Conservation (phyloP, 2,797 vertebrate species). For the Syndactyla subalaris region DNA sequence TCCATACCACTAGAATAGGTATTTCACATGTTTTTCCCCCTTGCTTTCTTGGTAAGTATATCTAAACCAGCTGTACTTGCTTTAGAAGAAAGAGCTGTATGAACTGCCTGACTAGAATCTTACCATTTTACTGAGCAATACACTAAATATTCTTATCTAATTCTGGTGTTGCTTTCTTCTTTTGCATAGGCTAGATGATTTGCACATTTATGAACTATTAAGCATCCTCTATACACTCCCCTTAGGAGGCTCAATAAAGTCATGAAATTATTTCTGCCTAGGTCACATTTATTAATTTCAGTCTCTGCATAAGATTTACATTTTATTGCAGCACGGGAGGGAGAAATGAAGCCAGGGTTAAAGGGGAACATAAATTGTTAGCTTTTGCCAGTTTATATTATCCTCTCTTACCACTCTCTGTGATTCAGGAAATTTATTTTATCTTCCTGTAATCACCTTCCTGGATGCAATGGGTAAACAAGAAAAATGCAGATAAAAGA, state of each 20-base stretch:
- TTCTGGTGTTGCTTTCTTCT: neutral
- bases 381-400: slow-evolving; percentile 30
- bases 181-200: slow-evolving; percentile 9
- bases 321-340: slow-evolving; percentile 39
- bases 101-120: neutral
- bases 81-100: neutral
- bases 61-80: neutral
- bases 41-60: neutral
- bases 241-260: slow-evolving; percentile 50
- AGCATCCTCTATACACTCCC: slow-evolving; percentile 22
- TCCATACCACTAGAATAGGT: neutral
- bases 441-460: slow-evolving; percentile 70
- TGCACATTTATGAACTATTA: slow-evolving; percentile 64
- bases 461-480: slow-evolving; percentile 62
- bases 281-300: slow-evolving; percentile 63
- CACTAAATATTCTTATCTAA: neutral
- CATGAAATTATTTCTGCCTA: slow-evolving; percentile 59
- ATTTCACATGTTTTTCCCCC: neutral
- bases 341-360: slow-evolving; percentile 50
- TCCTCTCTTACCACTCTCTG: neutral
- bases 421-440: slow-evolving; percentile 63
- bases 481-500: slow-evolving; percentile 70
- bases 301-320: slow-evolving; percentile 59
- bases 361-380: slow-evolving; percentile 49
- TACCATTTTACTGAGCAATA: neutral